These are phyloP conservation scores for Tenebrio molitor DNA, from an alignment of 1,140 invertebrate species.

Conservation along the genomic window DNA sequence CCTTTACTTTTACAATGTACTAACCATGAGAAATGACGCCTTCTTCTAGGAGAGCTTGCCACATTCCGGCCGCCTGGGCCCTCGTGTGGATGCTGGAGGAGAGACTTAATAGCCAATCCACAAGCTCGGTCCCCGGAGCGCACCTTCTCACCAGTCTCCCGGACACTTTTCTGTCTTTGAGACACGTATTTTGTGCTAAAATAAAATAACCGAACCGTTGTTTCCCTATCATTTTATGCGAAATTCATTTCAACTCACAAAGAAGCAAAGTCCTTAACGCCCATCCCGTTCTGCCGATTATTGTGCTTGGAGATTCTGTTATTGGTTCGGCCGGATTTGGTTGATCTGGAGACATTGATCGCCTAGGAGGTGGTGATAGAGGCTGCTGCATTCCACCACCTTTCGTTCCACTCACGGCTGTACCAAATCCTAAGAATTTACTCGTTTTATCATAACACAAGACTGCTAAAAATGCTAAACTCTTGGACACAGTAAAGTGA, in stretches of 20 bases:
- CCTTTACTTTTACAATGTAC: not conserved
- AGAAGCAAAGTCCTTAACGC: conserved; percentile 79
- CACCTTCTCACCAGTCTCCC: conserved; percentile 72
- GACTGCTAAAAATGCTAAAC: no score
- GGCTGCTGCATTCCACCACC: conserved; percentile 62
- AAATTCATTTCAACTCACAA: conserved; percentile 67
- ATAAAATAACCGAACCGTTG: conserved; percentile 59
- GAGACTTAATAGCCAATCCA: conserved; percentile 81
- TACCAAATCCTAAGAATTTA: conserved; percentile 68
- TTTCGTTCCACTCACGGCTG: conserved; percentile 65
- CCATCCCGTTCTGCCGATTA: conserved; percentile 77
- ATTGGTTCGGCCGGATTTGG: conserved; percentile 74
- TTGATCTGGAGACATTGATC: conserved; percentile 72
- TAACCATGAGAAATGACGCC: conserved; percentile 72
- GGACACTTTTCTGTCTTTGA: conserved; percentile 73
- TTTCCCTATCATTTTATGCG: not conserved
- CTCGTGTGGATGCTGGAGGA: conserved; percentile 73
- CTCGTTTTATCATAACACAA: no score
- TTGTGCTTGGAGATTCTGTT: conserved; percentile 75
- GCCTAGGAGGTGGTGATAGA: conserved; percentile 67
- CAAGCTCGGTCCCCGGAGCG: conserved; percentile 78
- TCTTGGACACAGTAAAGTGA: no score
- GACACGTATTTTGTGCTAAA: conserved; percentile 68
- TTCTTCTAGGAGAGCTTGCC: conserved; percentile 88
- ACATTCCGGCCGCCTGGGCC: conserved; percentile 84